Base-by-base conservation (phyloP, 2,888 invertebrate genomes). In the Ophion ellenae region DNA sequence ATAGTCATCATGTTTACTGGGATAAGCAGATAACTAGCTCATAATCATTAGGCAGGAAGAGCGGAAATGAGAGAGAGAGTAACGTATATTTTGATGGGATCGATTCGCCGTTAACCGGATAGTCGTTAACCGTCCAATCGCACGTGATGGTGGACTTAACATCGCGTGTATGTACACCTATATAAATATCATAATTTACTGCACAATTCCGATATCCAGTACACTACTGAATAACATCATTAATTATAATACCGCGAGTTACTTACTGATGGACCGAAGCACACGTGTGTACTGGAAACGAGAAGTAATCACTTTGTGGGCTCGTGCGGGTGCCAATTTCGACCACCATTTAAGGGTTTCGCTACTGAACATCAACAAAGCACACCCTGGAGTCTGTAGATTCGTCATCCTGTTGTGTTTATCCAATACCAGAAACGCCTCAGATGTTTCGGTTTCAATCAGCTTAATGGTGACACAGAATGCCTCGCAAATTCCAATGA, bases 191-290 rank as follows among this genome's bases (percentile, higher is more conserved):
- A 53, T 17, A 14, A 63, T 36, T 77, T 53, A 63, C 71, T 66
- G 59, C 47, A 20, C 47, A 32, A 63, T n/a, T 59, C 28, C 75
- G 28, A 17, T 57, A 67, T 61, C 57, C 47, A 28, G 59, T 76
- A 45, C 57, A 59, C 36, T 61, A 71, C 74, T 70, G 66, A 83
- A 82, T 71, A 82, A 75, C 69, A 76, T 63, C 79, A 70, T 85
- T 59, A 76, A 85, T 85, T 75, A 78, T 81, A 69, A 78, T 81
- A 64, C 75, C 74, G 61, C 17, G 24, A 53, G 45, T 47, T 45
- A 83, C 36, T 47, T 47, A 47, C 53, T 2, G 17, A 36, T 32
- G 36, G 63, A 36, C 20, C 2, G 24, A 45, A 63, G 5, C 45
- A 36, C 45, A 45, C 24, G 40, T 3, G 63, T 11, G 24, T 45